These are phyloP conservation scores for Nycticorax nycticorax DNA, from an alignment of 2,113 vertebrate species.

Conservation along the genomic window DNA sequence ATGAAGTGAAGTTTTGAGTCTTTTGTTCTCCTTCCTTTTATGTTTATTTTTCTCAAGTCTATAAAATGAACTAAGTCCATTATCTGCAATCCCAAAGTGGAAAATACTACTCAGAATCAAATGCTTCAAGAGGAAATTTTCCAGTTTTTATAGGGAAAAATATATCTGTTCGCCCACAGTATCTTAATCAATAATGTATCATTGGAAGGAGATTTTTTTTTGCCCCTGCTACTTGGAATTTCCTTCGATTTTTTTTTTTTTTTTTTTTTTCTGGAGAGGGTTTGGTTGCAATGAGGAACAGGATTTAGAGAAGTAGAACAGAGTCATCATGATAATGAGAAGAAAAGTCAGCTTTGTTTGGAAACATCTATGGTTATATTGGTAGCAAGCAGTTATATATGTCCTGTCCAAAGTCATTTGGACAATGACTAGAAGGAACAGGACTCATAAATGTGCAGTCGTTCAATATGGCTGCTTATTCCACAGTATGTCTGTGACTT, in stretches of 20 bases:
- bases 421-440: background rate
- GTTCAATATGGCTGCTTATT: background rate
- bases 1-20: background rate
- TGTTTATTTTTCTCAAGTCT: background rate
- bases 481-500: background rate
- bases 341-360: background rate
- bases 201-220: background rate
- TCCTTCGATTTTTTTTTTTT: background rate
- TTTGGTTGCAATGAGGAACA: background rate
- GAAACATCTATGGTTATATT: background rate
- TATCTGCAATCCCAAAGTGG: background rate
- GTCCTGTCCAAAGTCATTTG: background rate
- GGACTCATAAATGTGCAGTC: background rate
- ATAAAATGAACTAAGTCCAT: background rate
- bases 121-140: background rate
- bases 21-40: background rate
- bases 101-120: background rate
- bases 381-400: background rate
- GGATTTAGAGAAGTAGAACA: background rate
- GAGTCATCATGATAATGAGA: background rate
- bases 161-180: background rate
- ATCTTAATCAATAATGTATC: background rate
- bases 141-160: background rate
- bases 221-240: background rate
- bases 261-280: background rate